These are phyloP conservation scores for Halichoeres trimaculatus DNA, from an alignment of 2,113 vertebrate species.

Conservation along the genomic window DNA sequence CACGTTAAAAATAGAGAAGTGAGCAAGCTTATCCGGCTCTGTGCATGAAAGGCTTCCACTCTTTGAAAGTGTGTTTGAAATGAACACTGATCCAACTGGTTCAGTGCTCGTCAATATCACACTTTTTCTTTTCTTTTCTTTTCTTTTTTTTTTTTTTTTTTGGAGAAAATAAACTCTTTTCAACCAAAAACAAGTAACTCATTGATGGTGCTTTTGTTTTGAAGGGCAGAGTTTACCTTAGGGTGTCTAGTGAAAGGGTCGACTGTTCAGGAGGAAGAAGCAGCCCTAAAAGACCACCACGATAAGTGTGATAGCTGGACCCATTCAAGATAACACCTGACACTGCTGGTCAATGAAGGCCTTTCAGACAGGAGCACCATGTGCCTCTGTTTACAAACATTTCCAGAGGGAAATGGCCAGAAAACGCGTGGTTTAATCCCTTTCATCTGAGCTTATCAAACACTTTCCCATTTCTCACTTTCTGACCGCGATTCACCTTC, in stretches of 20 bases:
- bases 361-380: conserved; percentile 12
- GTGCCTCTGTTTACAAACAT: conserved; percentile 70
- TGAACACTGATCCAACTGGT: too few relatives aligned
- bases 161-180: neutral
- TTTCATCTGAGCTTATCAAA: conserved; percentile 8
- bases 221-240: neutral
- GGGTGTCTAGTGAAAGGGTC: neutral
- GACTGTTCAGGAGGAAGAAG: neutral
- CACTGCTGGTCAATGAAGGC: neutral
- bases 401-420: conserved; percentile 18
- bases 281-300: neutral
- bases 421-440: neutral
- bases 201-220: neutral
- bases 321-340: conserved; percentile 9
- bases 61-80: too few relatives aligned
- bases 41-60: neutral
- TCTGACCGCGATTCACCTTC: conserved; percentile 69
- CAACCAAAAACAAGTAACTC: neutral
- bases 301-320: conserved; percentile 17
- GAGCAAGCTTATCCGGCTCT: neutral
- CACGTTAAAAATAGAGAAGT: neutral
- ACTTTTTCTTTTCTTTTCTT: too few relatives aligned
- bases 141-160: too few relatives aligned
- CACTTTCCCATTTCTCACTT: conserved; percentile 43
- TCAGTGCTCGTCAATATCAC: too few relatives aligned